Base-by-base conservation (phyloP, 2,797 vertebrate species). In the Sebastes iracundus region DNA sequence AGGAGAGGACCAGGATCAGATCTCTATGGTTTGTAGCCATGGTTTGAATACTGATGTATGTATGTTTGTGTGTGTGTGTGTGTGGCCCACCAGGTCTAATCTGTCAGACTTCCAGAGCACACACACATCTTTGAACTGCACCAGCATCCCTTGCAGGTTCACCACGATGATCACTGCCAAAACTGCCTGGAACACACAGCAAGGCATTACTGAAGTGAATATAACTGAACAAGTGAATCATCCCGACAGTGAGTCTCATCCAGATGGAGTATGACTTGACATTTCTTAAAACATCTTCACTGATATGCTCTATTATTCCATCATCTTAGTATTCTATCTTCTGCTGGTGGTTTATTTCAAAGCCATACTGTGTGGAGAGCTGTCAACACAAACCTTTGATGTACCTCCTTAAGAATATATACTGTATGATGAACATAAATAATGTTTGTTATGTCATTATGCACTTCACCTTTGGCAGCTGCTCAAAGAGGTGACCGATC, bases 101-200 rank as follows among this genome's bases (percentile, higher is more conserved):
- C 94, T 97, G 93, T 97, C 97, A 76, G 95, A 96, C 87, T 95
- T 96, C 97, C 97, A 98, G 87, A 98, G 96, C 81, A 93, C 94
- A 10, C 79, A 42, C 23, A 98, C 74, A 66, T 98, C 96, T 92
- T 84, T 96, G 86, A 97, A 96, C 77, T 98, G 97, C 83, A 95
- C 96, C 83, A 98, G 94, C 90, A 97, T 96, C 63, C 96, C 96
- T 85, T 97, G 96, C 85, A 98, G 94, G 87, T 98, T 99, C 88
- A 98, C 97, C 80, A 97, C 95, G 75, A 97, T 96, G 71, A 98
- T 96, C 46, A 96, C 97, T 22, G 97, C 97, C 65, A 97, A 90
- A 87, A 97, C 96, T 38, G 97, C 95, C 97, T 97, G 93, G 62
- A 89, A 93, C 46, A 87, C 71, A 88, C 61, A 82, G 46, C 42